These are phyloP conservation scores for Caenorhabditis zanzibari DNA, from an alignment of 2,888 invertebrate species.

Conservation along the genomic window DNA sequence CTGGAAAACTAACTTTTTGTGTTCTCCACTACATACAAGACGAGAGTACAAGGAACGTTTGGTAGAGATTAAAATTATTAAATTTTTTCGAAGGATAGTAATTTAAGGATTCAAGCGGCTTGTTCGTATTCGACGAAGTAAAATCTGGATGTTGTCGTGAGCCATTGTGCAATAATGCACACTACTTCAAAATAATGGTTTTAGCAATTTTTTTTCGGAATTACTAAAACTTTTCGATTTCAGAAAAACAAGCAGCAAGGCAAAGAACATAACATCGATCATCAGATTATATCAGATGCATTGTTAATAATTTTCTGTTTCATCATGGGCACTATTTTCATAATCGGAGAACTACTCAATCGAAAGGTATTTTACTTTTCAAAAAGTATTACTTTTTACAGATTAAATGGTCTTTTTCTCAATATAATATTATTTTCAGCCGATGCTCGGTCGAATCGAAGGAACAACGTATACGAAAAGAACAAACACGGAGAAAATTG, in stretches of 20 bases:
- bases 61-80: neutral
- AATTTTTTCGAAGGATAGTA: neutral
- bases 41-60: conserved; percentile 1
- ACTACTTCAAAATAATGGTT: conserved; percentile 18
- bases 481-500: neutral
- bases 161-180: conserved; percentile 7
- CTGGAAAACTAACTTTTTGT: conserved; percentile 35
- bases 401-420: too few species aligned
- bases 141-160: conserved; percentile 21
- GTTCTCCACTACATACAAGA: conserved; percentile 13
- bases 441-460: conserved; percentile 16
- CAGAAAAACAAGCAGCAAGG: conserved; percentile 5
- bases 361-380: neutral
- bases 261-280: neutral
- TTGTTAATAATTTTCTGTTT: neutral
- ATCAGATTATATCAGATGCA: neutral
- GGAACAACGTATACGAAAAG: neutral
- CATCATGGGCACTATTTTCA: neutral
- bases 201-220: too few species aligned
- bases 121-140: conserved; percentile 7
- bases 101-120: conserved; percentile 26
- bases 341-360: neutral
- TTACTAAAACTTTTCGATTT: neutral
- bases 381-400: neutral
- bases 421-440: conserved; percentile 5